Evolutionary conservation across 2,888 invertebrate species (phyloP).

Genomic region (Drosophila nr. fundita): DNA sequence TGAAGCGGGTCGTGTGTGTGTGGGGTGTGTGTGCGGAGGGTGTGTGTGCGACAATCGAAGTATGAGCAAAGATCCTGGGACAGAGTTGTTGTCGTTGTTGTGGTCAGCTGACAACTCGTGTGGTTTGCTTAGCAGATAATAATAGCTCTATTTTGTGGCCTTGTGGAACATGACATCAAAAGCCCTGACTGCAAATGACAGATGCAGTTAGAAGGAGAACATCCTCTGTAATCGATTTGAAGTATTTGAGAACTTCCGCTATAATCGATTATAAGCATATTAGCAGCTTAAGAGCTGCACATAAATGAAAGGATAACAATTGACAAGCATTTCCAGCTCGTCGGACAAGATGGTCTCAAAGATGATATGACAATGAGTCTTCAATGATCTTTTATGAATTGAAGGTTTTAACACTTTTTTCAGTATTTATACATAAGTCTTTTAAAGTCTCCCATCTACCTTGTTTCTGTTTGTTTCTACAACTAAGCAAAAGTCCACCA

Average conservation of each 20-base stretch:
- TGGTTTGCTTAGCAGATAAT: slow-evolving; percentile 18
- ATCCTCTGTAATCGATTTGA: background rate
- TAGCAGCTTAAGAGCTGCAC: background rate
- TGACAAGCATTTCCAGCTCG: background rate
- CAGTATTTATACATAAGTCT: background rate
- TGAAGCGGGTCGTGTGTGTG: background rate
- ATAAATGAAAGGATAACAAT: background rate
- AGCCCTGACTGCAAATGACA: slow-evolving; percentile 21
- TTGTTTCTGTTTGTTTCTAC: background rate
- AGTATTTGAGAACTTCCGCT: background rate
- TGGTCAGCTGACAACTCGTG: slow-evolving; percentile 33
- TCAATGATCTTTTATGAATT: background rate
- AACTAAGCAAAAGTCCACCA: background rate
- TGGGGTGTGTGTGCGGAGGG: background rate
- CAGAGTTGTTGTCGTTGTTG: slow-evolving; percentile 14
- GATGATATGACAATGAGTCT: background rate
- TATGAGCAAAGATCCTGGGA: slow-evolving; percentile 20
- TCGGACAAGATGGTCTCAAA: background rate
- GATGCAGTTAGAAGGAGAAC: background rate
- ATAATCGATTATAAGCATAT: background rate
- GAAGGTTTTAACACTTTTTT: background rate
- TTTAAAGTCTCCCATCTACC: background rate
- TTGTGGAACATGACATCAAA: background rate
- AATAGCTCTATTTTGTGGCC: slow-evolving; percentile 6
- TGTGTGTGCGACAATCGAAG: slow-evolving; percentile 18